phyloP scores from a whole-genome alignment of 2,797 vertebrate genomes.

The Meda fulgida region DNA sequence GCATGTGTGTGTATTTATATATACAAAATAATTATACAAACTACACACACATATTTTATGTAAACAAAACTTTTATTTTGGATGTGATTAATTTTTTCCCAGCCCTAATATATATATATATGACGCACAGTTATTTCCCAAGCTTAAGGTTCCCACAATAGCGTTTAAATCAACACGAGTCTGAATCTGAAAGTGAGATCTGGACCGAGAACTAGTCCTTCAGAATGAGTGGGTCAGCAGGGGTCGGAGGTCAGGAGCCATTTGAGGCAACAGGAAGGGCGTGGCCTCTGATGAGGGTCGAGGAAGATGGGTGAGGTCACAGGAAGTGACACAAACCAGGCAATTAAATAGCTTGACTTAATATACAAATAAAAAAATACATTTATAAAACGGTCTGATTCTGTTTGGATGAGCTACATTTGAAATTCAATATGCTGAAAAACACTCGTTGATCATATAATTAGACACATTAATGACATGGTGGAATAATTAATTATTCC shows the following conservation, averaged over 20 bases:
- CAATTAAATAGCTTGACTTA: background rate
- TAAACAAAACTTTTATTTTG: too few species aligned
- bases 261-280: background rate
- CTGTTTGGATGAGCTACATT: background rate
- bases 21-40: too few species aligned
- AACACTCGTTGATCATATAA: background rate
- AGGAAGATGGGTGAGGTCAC: background rate
- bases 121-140: too few species aligned
- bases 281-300: background rate
- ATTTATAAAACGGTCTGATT: background rate
- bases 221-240: background rate
- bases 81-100: too few species aligned
- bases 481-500: background rate
- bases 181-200: background rate
- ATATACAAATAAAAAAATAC: background rate
- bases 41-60: too few species aligned
- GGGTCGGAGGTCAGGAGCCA: background rate
- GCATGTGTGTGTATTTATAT: too few species aligned
- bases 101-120: too few species aligned
- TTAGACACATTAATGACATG: background rate
- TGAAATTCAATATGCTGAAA: background rate
- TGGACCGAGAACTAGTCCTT: background rate
- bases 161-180: too few species aligned
- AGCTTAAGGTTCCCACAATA: too few species aligned
- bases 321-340: slow-evolving; percentile 1